Conservation (phyloP, 2,888 invertebrate species). For the Cephonodes hylas region DNA sequence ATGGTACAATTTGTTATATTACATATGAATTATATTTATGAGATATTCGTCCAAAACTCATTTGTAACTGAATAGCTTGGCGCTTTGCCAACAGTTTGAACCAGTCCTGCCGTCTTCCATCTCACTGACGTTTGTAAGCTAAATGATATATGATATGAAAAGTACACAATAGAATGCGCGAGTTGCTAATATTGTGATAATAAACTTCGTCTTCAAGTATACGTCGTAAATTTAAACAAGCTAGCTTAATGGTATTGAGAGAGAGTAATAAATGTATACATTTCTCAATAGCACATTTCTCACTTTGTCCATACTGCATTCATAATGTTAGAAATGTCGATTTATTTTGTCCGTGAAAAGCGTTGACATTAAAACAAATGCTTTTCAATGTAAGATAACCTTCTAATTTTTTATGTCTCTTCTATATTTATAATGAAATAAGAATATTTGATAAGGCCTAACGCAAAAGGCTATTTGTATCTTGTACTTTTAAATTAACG, state of each 20-base stretch:
- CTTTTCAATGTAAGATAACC: too few species aligned
- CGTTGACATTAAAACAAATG: too few species aligned
- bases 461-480: too few species aligned
- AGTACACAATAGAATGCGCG: neutral
- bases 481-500: too few species aligned
- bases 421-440: too few species aligned
- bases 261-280: neutral
- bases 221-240: neutral
- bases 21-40: conserved; percentile 26
- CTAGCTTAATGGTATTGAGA: neutral
- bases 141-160: neutral
- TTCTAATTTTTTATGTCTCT: too few species aligned
- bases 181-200: neutral
- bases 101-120: conserved; percentile 7
- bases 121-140: neutral
- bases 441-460: too few species aligned
- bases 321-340: too few species aligned
- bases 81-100: conserved; percentile 43
- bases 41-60: conserved; percentile 40
- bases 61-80: conserved; percentile 60
- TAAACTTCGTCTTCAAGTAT: neutral
- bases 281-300: too few species aligned
- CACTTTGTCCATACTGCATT: too few species aligned
- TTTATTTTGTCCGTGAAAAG: too few species aligned
- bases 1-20: neutral